Conservation (phyloP, 23 tunicate species). For the Trididemnum miniatum region DNA sequence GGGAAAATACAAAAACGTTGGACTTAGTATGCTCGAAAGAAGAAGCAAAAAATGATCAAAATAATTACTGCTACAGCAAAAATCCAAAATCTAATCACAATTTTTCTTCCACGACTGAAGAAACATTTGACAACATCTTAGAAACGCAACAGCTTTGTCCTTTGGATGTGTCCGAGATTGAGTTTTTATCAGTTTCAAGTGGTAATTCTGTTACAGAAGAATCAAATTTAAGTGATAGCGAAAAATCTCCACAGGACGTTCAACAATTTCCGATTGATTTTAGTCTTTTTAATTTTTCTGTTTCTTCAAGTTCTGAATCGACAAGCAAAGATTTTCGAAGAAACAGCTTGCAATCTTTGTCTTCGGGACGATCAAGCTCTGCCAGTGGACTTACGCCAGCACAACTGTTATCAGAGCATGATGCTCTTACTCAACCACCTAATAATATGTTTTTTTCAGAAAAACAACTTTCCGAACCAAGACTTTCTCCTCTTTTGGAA, state of each 20-base stretch:
- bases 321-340: constrained; percentile 25
- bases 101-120: not conserved
- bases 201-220: not conserved
- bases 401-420: constrained; percentile 36
- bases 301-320: not conserved
- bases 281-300: constrained; percentile 5
- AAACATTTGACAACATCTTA: not conserved
- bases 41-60: too few species aligned
- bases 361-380: constrained; percentile 58
- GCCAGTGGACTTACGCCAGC: constrained; percentile 34
- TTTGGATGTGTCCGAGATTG: not conserved
- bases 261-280: constrained; percentile 12
- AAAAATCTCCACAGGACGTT: not conserved
- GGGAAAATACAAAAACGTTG: too few species aligned
- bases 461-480: constrained; percentile 21
- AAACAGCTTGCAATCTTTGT: constrained; percentile 53
- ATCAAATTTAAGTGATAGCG: not conserved
- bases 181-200: constrained; percentile 3
- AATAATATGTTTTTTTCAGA: constrained; percentile 20
- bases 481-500: constrained; percentile 53
- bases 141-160: not conserved
- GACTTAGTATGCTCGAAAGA: too few species aligned
- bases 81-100: not conserved
- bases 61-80: too few species aligned
- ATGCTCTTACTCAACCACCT: not conserved